Evolutionary conservation across 2,888 invertebrate genomes (phyloP).

Genomic region (Eupithecia dodoneata): DNA sequence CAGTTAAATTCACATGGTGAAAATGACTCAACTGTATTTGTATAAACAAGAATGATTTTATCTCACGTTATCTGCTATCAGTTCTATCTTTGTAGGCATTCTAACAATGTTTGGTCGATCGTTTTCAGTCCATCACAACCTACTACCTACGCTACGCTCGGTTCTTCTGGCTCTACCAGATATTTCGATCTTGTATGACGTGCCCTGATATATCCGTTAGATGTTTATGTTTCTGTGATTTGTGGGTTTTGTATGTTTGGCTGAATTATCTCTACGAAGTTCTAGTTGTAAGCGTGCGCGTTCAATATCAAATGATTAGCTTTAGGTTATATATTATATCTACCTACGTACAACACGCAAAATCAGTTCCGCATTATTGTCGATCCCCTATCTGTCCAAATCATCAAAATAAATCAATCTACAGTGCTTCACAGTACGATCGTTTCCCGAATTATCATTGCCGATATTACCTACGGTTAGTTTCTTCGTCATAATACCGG

Average conservation of each 20-base stretch:
- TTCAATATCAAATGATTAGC: not conserved
- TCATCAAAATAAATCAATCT: not conserved
- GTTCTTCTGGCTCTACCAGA: not conserved
- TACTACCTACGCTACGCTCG: constrained; percentile 14
- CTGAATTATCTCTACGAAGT: not conserved
- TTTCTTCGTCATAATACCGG: constrained; percentile 42
- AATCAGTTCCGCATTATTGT: not conserved
- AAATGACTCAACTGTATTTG: constrained; percentile 15
- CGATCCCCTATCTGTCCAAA: not conserved
- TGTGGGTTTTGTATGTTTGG: constrained; percentile 23
- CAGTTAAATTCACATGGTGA: constrained; percentile 8
- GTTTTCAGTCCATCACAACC: constrained; percentile 15
- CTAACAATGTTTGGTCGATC: constrained; percentile 34
- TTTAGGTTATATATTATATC: not conserved
- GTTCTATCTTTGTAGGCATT: constrained; percentile 29
- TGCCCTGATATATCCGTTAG: constrained; percentile 28
- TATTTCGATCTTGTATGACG: not conserved
- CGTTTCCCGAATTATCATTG: constrained; percentile 6
- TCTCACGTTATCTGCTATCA: constrained; percentile 43
- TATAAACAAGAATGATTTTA: constrained; percentile 37
- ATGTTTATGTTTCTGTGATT: constrained; percentile 38
- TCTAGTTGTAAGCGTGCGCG: constrained; percentile 31
- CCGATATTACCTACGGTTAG: constrained; percentile 26
- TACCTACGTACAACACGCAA: not conserved
- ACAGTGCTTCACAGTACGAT: not conserved